phyloP scores from a whole-genome alignment of 2,888 invertebrate genomes.

The Panopea generosa region DNA sequence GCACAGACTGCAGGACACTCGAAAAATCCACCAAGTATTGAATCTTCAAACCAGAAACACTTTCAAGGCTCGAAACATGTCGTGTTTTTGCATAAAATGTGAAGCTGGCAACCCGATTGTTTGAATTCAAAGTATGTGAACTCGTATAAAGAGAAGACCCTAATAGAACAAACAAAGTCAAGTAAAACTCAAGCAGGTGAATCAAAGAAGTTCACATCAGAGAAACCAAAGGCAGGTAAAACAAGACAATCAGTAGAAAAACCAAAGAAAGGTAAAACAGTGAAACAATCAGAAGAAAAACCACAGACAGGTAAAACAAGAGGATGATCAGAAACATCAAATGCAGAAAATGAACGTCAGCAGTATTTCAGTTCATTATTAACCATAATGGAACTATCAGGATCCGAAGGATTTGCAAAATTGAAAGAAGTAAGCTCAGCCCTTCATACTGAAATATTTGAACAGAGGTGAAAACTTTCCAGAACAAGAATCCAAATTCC shows the following conservation, averaged over 20 bases:
- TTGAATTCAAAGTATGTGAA: no score
- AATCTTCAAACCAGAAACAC: no score
- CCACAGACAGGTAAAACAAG: conserved; percentile 12
- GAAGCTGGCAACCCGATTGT: no score
- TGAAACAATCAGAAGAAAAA: conserved; percentile 24
- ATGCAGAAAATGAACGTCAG: conserved; percentile 37
- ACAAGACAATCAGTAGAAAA: conserved; percentile 18
- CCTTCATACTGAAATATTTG: conserved; percentile 39
- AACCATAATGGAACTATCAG: conserved; percentile 35
- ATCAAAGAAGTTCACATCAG: conserved; percentile 35
- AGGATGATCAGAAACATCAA: conserved; percentile 20
- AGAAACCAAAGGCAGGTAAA: conserved; percentile 27
- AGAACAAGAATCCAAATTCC: conserved; percentile 29
- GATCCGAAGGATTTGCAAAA: conserved; percentile 30
- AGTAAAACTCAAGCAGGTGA: conserved; percentile 22
- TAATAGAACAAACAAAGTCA: no score
- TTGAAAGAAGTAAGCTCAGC: conserved; percentile 25
- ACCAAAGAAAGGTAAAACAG: conserved; percentile 24
- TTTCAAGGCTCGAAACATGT: no score
- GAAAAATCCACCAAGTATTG: conserved; percentile 37
- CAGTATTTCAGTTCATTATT: conserved; percentile 41
- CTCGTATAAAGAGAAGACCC: no score
- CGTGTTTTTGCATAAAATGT: no score
- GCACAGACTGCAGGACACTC: conserved; percentile 18
- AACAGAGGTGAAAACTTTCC: conserved; percentile 42